A percentile compares a stretch with the other conserved stretches of the same genome.
These are phyloP conservation scores for Bombylius discolor DNA, from an alignment of 2,888 invertebrate species.

Conservation along the genomic window DNA sequence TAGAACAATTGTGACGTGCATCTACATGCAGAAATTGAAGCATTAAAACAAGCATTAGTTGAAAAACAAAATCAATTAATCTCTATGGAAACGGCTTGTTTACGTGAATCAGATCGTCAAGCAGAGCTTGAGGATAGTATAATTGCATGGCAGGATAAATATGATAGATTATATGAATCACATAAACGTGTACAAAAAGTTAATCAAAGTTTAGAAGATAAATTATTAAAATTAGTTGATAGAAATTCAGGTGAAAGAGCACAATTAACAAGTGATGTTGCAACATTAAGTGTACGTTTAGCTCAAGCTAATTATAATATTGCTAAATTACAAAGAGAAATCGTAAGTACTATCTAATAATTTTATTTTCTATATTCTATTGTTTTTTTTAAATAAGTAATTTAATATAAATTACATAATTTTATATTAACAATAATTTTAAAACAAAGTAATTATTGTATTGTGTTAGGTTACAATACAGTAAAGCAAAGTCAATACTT, in stretches of 20 bases:
- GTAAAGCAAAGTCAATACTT: no score
- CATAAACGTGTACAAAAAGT: conserved; percentile 88
- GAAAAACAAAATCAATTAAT: conserved; percentile 74
- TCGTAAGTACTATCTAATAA: conserved; percentile 43
- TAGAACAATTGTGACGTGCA: conserved; percentile 44
- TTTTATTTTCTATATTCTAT: no score
- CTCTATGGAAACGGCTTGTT: conserved; percentile 74
- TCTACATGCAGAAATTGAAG: conserved; percentile 76
- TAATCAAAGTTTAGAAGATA: conserved; percentile 90
- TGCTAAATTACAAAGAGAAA: conserved; percentile 71
- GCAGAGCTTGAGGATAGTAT: conserved; percentile 72
- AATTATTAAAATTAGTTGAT: conserved; percentile 81
- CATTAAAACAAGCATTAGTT: conserved; percentile 64
- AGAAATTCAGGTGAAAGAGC: conserved; percentile 82
- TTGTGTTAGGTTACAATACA: no score
- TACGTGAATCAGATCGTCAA: conserved; percentile 65
- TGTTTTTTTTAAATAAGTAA: no score
- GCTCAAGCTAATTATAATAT: conserved; percentile 76
- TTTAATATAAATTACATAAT: no score
- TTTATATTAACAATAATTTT: no score
- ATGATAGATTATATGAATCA: conserved; percentile 82
- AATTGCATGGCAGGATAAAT: conserved; percentile 82
- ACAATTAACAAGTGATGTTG: conserved; percentile 74
- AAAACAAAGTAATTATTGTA: no score
- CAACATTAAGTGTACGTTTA: conserved; percentile 66